Evolutionary conservation across 1,140 invertebrate species (phyloP).

Genomic region (Ectropis grisescens): DNA sequence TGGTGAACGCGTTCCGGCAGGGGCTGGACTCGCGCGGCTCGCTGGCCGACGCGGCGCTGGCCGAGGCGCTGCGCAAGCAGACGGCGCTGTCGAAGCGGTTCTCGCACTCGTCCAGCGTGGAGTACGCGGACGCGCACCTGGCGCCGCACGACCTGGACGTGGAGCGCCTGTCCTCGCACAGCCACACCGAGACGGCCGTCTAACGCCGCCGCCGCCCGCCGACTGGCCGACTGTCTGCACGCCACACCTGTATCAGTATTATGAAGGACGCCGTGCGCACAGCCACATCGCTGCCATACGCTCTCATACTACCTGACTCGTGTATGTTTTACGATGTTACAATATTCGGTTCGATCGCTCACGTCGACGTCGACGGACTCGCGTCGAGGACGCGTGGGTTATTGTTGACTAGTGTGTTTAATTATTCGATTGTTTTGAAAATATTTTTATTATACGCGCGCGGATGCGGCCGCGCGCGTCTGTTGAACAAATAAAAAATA

Average conservation of each 20-base stretch:
- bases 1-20: slow-evolving; percentile 99
- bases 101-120: slow-evolving; percentile 89
- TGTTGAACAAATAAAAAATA: slow-evolving; percentile 69
- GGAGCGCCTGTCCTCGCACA: slow-evolving; percentile 90
- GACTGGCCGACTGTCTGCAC: no score
- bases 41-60: slow-evolving; percentile 89
- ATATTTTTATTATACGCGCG: slow-evolving; percentile 67
- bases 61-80: slow-evolving; percentile 92
- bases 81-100: slow-evolving; percentile 90
- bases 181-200: slow-evolving; percentile 93
- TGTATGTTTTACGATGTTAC: no score
- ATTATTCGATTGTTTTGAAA: slow-evolving; percentile 69
- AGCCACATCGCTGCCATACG: slow-evolving; percentile 21
- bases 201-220: slow-evolving; percentile 67
- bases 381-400: slow-evolving; percentile 37
- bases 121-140: slow-evolving; percentile 91
- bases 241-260: slow-evolving; percentile 29
- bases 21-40: slow-evolving; percentile 95
- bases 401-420: slow-evolving; percentile 69
- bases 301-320: no score
- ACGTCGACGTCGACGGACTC: no score
- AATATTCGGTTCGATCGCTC: no score
- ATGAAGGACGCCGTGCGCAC: slow-evolving; percentile 20
- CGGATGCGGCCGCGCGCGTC: slow-evolving; percentile 54
- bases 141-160: slow-evolving; percentile 91